Conservation (phyloP, 2,797 vertebrate genomes). For the Hydrolagus colliei region DNA sequence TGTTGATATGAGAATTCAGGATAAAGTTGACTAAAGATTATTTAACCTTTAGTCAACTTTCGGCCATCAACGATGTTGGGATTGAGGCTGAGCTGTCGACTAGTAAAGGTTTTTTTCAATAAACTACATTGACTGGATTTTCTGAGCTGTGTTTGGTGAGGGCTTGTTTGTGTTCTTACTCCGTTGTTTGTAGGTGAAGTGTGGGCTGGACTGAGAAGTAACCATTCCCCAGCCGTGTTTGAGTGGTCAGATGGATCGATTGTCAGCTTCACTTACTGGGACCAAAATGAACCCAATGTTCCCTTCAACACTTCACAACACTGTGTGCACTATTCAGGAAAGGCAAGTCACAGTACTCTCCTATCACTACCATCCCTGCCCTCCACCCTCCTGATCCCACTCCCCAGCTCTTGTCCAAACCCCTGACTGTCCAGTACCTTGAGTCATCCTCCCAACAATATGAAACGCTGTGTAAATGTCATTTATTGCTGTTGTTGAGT, state of each 20-base stretch:
- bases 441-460: too few species aligned
- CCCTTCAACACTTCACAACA: slow-evolving; percentile 53
- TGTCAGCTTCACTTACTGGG: slow-evolving; percentile 80
- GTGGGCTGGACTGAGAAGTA: slow-evolving; percentile 75
- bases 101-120: not conserved
- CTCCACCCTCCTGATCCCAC: too few species aligned
- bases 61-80: too few species aligned
- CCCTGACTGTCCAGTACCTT: too few species aligned
- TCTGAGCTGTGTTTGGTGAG: not conserved
- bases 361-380: too few species aligned
- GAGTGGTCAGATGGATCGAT: slow-evolving; percentile 66
- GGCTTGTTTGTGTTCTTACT: slow-evolving; percentile 34
- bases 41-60: too few species aligned
- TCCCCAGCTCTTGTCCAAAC: too few species aligned
- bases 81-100: too few species aligned
- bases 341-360: slow-evolving; percentile 50
- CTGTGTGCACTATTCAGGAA: slow-evolving; percentile 74
- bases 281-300: slow-evolving; percentile 63
- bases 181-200: slow-evolving; percentile 56
- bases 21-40: too few species aligned
- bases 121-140: not conserved
- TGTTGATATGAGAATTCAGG: too few species aligned
- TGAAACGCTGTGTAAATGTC: too few species aligned
- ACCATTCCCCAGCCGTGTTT: slow-evolving; percentile 56
- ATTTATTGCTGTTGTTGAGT: too few species aligned